Conservation (phyloP, 2,113 vertebrate genomes). For the Greenwoodochromis staneri region DNA sequence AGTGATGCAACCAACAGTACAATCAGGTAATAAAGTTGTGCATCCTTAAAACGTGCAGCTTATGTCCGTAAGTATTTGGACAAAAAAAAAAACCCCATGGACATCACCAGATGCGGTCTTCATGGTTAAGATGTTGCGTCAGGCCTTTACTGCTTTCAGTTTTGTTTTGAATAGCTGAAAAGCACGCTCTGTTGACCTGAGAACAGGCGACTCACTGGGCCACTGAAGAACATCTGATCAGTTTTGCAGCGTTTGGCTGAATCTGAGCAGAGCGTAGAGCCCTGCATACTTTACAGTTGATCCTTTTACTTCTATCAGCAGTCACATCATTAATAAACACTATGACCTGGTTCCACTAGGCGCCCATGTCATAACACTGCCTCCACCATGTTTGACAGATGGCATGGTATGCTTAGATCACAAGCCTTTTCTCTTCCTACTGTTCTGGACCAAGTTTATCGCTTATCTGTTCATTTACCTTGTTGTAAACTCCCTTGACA, state of each 20-base stretch:
- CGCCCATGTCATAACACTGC: too few relatives aligned
- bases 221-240: neutral
- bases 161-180: neutral
- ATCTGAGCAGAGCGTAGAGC: neutral
- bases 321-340: neutral
- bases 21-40: neutral
- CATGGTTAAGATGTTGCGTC: neutral
- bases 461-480: neutral
- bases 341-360: neutral
- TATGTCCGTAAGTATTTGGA: fast-evolving
- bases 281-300: neutral
- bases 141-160: fast-evolving
- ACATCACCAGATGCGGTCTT: neutral
- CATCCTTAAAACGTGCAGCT: neutral
- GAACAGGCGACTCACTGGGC: fast-evolving
- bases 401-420: neutral
- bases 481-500: neutral
- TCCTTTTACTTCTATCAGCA: neutral
- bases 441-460: fast-evolving
- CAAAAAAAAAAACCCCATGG: fast-evolving
- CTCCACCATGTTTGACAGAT: neutral
- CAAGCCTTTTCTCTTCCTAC: neutral
- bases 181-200: fast-evolving
- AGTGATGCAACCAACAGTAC: neutral
- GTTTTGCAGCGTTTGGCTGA: neutral